Evolutionary conservation across 2,113 vertebrate species (phyloP).

Genomic region (Dicerorhinus sumatrensis): DNA sequence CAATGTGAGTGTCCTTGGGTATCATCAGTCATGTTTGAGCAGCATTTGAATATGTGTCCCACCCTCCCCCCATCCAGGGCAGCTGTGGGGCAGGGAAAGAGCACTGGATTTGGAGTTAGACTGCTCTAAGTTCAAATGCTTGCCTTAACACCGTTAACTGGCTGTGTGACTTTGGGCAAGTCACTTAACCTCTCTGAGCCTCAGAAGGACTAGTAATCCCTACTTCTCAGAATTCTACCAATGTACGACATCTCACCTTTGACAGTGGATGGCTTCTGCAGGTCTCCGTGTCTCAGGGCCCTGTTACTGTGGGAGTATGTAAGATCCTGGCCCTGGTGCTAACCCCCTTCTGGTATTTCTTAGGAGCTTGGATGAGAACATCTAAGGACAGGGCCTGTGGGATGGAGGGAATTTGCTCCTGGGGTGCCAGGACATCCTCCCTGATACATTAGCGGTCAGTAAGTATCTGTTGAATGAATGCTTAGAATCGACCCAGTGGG

Average conservation of each 20-base stretch:
- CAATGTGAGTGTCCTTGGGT: not conserved
- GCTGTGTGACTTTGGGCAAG: not conserved
- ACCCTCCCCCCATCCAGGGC: not conserved
- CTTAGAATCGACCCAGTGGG: not conserved
- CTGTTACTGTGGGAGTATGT: not conserved
- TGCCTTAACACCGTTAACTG: not conserved
- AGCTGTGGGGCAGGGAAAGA: not conserved
- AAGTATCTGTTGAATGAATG: not conserved
- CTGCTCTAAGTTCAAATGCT: not conserved
- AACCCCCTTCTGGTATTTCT: not conserved
- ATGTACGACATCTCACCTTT: not conserved
- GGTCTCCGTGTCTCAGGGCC: not conserved
- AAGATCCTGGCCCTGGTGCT: not conserved
- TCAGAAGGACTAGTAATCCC: not conserved
- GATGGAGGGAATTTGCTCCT: not conserved
- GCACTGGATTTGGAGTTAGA: not conserved
- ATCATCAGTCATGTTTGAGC: not conserved
- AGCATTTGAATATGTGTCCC: not conserved
- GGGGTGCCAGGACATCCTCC: not conserved
- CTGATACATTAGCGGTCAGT: not conserved
- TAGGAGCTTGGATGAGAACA: not conserved
- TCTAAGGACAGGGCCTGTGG: not conserved
- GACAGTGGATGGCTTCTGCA: not conserved
- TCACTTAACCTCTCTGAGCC: constrained; percentile 5
- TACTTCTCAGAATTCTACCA: not conserved